Evolutionary conservation across 2,113 vertebrate species (phyloP), one percentile per base, ranked within the genome.

Genomic region (Fukomys damarensis): DNA sequence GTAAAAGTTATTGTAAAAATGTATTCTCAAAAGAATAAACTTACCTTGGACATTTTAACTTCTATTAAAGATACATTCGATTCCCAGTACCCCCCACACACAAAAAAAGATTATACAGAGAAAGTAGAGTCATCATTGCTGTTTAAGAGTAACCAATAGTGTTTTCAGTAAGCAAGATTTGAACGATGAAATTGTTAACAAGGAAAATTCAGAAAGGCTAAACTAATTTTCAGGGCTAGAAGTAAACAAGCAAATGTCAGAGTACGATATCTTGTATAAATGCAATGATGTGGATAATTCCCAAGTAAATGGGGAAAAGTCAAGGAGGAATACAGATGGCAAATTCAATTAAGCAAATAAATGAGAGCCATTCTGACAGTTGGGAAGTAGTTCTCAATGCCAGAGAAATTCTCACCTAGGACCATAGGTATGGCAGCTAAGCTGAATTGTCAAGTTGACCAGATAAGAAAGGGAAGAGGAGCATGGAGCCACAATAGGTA

Each of bases 1-100:
- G 43, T 83, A 82, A 80, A 85, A 88, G 85, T 41, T 84, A 85
- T 74, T 87, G 3, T 84, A 58, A 89, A 97, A 89, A 85, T 26
- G 1, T 56, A 85, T 61, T 89, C 16, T 77, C 43, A 70, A 77
- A 11, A 86, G 59, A 92, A 89, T 11, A 94, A 68, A 76, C 30
- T 94, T 41, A 72, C 30, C 38, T 65, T 83, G 81, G 61, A 46
- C 20, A 90, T 74, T 94, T 82, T 89, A 19, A 89, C n/a, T 94
- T 84, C 43, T 52, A 54, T 16, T 66, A 74, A 94, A 56, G n/a
- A n/a, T n/a, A n/a, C n/a, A n/a, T n/a, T n/a, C n/a, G n/a, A n/a
- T n/a, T n/a, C n/a, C n/a, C n/a, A n/a, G n/a, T n/a, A n/a, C n/a
- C n/a, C n/a, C n/a, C n/a, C n/a, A n/a, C n/a, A n/a, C n/a, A n/a